These are phyloP conservation scores for Chelonus insularis DNA, from an alignment of 1,140 invertebrate species.

Conservation along the genomic window DNA sequence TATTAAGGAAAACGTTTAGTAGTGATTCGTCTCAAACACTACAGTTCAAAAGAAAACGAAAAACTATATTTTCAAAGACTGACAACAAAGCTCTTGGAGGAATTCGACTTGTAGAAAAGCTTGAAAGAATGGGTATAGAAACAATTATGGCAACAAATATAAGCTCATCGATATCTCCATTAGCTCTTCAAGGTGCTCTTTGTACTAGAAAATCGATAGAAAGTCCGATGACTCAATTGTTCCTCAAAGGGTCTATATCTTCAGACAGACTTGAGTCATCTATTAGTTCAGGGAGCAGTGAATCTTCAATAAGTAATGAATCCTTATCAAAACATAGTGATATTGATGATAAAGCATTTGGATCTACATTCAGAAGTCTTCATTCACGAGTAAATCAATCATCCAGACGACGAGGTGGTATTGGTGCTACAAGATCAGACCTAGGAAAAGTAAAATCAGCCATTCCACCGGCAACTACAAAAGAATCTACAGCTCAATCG, in stretches of 20 bases:
- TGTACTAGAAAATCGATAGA: slow-evolving; percentile 61
- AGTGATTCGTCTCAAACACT: slow-evolving; percentile 51
- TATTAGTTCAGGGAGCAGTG: slow-evolving; percentile 43
- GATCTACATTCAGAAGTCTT: slow-evolving; percentile 61
- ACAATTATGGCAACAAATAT: slow-evolving; percentile 64
- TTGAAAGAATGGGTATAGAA: slow-evolving; percentile 71
- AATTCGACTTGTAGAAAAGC: slow-evolving; percentile 67
- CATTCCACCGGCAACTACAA: slow-evolving; percentile 49
- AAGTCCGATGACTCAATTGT: slow-evolving; percentile 76
- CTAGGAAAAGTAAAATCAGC: slow-evolving; percentile 63
- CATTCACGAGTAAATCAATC: slow-evolving; percentile 43
- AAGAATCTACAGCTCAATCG: slow-evolving; percentile 60
- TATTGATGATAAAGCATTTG: slow-evolving; percentile 40
- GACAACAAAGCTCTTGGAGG: slow-evolving; percentile 60
- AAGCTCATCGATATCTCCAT: slow-evolving; percentile 58
- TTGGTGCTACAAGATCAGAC: slow-evolving; percentile 62
- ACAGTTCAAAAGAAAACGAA: slow-evolving; percentile 54
- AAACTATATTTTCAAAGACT: slow-evolving; percentile 55
- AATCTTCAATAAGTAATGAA: slow-evolving; percentile 31
- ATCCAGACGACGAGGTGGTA: slow-evolving; percentile 48
- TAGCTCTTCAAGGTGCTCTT: slow-evolving; percentile 63
- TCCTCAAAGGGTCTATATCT: slow-evolving; percentile 64
- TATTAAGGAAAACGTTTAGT: slow-evolving; percentile 70
- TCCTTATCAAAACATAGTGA: slow-evolving; percentile 20
- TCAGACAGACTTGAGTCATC: slow-evolving; percentile 47